Base-by-base conservation (phyloP, 2,797 vertebrate genomes). In the Arremon brunneinucha region DNA sequence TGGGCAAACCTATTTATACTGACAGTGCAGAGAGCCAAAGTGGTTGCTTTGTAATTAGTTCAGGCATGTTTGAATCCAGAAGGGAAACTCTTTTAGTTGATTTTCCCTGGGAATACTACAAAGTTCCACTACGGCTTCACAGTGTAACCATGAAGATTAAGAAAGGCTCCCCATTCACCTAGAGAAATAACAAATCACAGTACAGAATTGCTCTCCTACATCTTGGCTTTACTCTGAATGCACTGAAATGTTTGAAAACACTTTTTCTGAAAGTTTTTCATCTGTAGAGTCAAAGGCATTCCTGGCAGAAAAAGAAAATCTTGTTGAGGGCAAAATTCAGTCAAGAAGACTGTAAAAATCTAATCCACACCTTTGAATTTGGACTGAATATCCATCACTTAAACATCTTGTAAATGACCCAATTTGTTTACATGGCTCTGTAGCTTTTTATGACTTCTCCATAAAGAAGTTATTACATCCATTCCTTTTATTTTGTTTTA, bases 381-480 rank as follows among this genome's bases (percentile, higher is more conserved):
- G 75, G 82, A 92, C 87, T 94, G 84, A 95, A 95, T 89, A 98
- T 94, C 94, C 94, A 97, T 93, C 95, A 96, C 93, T 96, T 97
- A 96, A 97, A 97, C 63, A 94, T 97, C 93, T 95, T 96, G 94
- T 97, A 97, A 98, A 98, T 98, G 94, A 98, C 89, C 85, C 97
- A 97, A 98, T 97, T 97, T 98, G 97, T 97, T 98, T 98, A 97
- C 97, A 97, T 4, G 95, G 93, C 92, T 83, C 93, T 97, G 90
- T 94, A 97, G 95, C 92, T 97, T 97, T 98, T 98, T 97, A 98
- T 86, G 82, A 92, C 87, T 97, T 97, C 98, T 97, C 97, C 95
- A 98, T 98, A 97, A 98, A 98, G 94, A 97, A 96, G 92, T 97
- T 98, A 98, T 97, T 98, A 97, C 97, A 97, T 97, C 97, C 96